Percentiles rank a stretch among this genome's conserved stretches.
Evolutionary conservation across 2,888 invertebrate genomes (phyloP).

Genomic region (Caenorhabditis sulstoni): DNA sequence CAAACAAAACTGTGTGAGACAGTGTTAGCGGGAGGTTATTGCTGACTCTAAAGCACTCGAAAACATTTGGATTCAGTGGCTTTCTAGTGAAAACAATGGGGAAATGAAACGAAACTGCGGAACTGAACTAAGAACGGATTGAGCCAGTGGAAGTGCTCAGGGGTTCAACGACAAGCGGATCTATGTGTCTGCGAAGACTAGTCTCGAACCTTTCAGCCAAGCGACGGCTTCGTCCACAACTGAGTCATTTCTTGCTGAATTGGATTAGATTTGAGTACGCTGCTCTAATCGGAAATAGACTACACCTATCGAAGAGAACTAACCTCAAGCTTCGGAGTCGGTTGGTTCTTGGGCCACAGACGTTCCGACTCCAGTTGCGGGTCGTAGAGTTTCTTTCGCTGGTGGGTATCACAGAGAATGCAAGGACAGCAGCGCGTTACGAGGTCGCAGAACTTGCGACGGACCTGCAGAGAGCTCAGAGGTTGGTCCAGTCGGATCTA

Average conservation of each 20-base stretch:
- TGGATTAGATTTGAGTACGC: background rate
- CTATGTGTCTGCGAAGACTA: background rate
- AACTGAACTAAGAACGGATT: slow-evolving; percentile 24
- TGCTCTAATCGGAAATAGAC: background rate
- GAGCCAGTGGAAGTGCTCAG: slow-evolving; percentile 23
- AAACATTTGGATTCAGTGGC: slow-evolving; percentile 17
- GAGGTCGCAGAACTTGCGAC: slow-evolving; percentile 55
- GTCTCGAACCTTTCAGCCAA: slow-evolving; percentile 25
- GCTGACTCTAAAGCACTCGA: slow-evolving; percentile 29
- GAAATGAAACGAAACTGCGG: slow-evolving; percentile 5
- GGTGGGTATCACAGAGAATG: slow-evolving; percentile 29
- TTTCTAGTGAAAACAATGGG: background rate
- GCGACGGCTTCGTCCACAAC: slow-evolving; percentile 49
- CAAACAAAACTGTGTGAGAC: slow-evolving; percentile 10
- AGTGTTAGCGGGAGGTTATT: slow-evolving; percentile 21
- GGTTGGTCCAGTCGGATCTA: no score
- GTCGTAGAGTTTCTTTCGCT: slow-evolving; percentile 53
- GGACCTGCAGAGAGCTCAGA: slow-evolving; percentile 55
- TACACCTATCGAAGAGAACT: background rate
- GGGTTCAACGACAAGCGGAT: slow-evolving; percentile 26
- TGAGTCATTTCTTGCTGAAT: slow-evolving; percentile 60
- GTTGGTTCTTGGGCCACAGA: slow-evolving; percentile 44
- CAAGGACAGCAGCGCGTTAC: slow-evolving; percentile 40
- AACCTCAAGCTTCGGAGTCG: slow-evolving; percentile 58
- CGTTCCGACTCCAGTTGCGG: slow-evolving; percentile 42